Base-by-base conservation (phyloP, 2,888 invertebrate genomes). In the Heterodera filipjevi region DNA sequence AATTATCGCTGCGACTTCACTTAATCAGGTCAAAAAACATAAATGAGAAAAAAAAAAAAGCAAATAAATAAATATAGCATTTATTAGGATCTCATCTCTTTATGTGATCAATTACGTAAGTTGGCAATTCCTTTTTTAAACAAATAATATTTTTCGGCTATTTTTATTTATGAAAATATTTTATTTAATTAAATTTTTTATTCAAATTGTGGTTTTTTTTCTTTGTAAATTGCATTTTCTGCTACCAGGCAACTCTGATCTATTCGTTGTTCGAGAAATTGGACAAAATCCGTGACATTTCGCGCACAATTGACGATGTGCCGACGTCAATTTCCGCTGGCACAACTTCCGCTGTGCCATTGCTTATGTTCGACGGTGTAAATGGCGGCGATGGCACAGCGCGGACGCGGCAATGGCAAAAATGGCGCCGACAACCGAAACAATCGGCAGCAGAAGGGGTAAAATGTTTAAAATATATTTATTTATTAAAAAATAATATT, bases 61-160 rank as follows among this genome's bases (percentile, higher is more conserved):
- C 14, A 78, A n/a, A 16, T 49, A 22, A 46, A n/a, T 39, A 39
- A 39, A 39, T 39, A 0, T 39, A 39, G 12, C 0, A 39, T 39
- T 39, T 12, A 39, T 92, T 92, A 95, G 97, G 89, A 97, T 98
- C 77, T 95, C 97, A 94, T 92, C 95, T 44, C 91, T 98, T 77
- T 96, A 98, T 91, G 92, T 98, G 81, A 92, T 98, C 81, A 98
- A 96, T 90, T 92, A 98, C 84, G 96, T 96, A 90, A 95, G 96
- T 0, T 44, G 16, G 49, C 16, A 49, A 49, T 91, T 98, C 80
- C 85, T 80, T 14, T 33, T 68, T 12, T 16, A 19, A 19, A 2
- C 12, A 33, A 35, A 68, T 19, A 49, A 27, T 39, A 39, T 39
- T 39, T 39, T n/a, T n/a, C n/a, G n/a, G n/a, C n/a, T n/a, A 39